Evolutionary conservation across 2,797 vertebrate species (phyloP), one percentile per base, ranked within the genome.

Genomic region (Triplophysa yarkandensis): DNA sequence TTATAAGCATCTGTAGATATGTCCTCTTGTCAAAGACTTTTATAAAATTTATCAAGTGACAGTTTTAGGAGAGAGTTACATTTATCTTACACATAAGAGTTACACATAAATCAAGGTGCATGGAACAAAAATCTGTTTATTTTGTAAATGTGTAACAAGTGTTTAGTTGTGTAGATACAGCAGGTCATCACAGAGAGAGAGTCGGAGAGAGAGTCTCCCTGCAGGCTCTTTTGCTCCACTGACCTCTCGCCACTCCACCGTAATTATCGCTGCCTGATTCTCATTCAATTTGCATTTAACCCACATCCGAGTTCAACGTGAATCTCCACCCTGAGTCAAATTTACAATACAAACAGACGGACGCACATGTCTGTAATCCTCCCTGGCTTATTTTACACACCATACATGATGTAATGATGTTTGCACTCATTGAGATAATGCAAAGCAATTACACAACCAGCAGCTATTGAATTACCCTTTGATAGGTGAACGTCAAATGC

Each of bases 201-300:
- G 50, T 58, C n/a, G 41, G 52, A 62, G 63, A 63, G 58, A 2
- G 14, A 16, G 27, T 62, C 44, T 65, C 69, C 11, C 57, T 7
- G 57, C 6, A 58, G 73, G 61, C 74, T 76, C 80, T 81, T 79
- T 75, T 83, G 77, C 75, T 80, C 76, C 6, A 41, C 66, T 65
- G 69, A 50, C 70, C 75, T 34, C 67, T 76, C 70, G 63, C 62
- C 78, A 78, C 74, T 72, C 71, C 71, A 76, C 60, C 62, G 67
- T 83, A 70, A 85, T 82, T 83, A 81, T 81, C 70, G 71, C 74
- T 78, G 72, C 72, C 69, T 84, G 78, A 65, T 81, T 71, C 61
- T 79, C 57, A 78, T 71, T 77, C 68, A 63, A 79, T 84, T 77
- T 80, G 76, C 81, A 83, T 85, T 83, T 83, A 84, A 82, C 84